phyloP scores from a whole-genome alignment of 2,797 vertebrate species.

The Clarias pachynema region DNA sequence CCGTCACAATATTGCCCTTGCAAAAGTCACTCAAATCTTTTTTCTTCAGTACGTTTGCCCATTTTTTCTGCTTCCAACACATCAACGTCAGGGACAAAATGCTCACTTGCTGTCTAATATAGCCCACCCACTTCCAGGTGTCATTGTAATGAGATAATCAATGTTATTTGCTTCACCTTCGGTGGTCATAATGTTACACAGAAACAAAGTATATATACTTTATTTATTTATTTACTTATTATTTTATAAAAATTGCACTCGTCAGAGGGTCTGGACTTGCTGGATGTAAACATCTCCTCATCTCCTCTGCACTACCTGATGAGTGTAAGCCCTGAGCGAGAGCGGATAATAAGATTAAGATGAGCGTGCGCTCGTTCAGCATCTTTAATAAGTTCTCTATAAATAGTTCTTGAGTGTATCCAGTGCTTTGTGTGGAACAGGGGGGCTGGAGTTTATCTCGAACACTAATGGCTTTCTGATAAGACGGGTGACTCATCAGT shows the following conservation, averaged over 20 bases:
- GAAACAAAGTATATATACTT: neutral
- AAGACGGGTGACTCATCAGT: conserved; percentile 20
- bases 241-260: neutral
- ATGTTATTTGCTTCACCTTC: too few species aligned
- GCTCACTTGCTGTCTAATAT: too few species aligned
- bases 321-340: conserved; percentile 65
- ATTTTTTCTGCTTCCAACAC: too few species aligned
- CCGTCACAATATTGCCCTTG: too few species aligned
- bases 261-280: neutral
- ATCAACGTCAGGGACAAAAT: too few species aligned
- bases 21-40: too few species aligned
- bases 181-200: too few species aligned
- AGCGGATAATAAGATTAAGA: conserved; percentile 67
- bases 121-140: too few species aligned
- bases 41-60: too few species aligned
- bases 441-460: neutral
- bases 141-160: too few species aligned
- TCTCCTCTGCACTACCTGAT: conserved; percentile 31
- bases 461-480: neutral
- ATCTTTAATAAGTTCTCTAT: conserved; percentile 28
- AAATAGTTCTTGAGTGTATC: conserved; percentile 24
- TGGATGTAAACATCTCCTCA: conserved; percentile 49
- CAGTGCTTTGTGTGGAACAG: neutral
- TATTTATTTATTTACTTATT: too few species aligned
- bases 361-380: conserved; percentile 29